Conservation (phyloP, 2,113 vertebrate species). For the Pterocles gutturalis region DNA sequence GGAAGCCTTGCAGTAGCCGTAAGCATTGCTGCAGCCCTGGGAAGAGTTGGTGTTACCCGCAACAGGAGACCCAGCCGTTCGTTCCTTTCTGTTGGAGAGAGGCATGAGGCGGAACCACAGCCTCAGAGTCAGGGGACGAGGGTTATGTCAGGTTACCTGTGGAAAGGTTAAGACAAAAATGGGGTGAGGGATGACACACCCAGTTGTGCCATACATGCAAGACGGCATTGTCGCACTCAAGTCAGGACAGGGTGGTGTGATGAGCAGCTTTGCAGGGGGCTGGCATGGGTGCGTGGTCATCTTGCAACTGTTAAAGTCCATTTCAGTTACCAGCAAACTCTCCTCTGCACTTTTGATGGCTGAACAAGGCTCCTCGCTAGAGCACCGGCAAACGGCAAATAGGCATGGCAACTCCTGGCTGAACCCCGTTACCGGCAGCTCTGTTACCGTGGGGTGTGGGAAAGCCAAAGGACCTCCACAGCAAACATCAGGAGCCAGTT, state of each 20-base stretch:
- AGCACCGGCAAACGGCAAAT: rapidly evolving
- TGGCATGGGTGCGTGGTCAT: rapidly evolving
- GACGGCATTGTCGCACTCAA: rapidly evolving
- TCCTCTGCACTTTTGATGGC: rapidly evolving
- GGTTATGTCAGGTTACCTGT: rapidly evolving
- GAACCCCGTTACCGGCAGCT: neutral
- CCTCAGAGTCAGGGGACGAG: rapidly evolving
- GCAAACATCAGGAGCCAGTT: constrained; percentile 31
- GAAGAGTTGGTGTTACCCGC: neutral
- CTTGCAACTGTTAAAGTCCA: rapidly evolving
- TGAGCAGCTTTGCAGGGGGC: neutral
- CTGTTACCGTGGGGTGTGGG: neutral
- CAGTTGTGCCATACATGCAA: too few relatives aligned
- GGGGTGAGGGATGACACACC: neutral
- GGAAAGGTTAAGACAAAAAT: neutral
- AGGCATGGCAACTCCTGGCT: rapidly evolving
- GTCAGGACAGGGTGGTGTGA: neutral
- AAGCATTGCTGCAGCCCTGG: neutral
- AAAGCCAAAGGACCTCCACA: neutral
- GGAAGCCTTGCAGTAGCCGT: neutral
- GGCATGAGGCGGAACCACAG: neutral
- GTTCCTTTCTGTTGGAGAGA: rapidly evolving
- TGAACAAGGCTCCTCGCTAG: neutral
- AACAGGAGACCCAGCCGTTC: rapidly evolving
- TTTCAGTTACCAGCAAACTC: neutral